Base-by-base conservation (phyloP, 2,797 vertebrate species). In the Eurystomus glaucurus region DNA sequence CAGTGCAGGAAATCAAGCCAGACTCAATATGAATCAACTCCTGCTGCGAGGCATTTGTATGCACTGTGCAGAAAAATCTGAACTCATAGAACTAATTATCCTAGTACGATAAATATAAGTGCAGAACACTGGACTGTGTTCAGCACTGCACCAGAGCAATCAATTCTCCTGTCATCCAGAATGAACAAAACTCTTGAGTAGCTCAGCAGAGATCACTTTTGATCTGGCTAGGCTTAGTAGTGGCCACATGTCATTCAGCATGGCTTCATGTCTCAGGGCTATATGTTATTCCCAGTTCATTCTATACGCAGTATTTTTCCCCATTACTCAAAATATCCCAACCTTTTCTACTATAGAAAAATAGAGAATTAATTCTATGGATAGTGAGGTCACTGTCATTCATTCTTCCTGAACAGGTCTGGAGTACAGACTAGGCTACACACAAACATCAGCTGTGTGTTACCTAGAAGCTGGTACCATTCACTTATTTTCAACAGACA, bases 61-160 rank as follows among this genome's bases (percentile, higher is more conserved):
- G 25, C 17, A 41, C 9, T 39, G 8, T 7, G 29, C 16, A 70
- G 54, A 61, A 93, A 87, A 79, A 90, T 20, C 41, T 33, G 48
- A 79, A 41, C 29, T 37, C 6, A 25, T 2, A 12, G 26, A 74
- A 77, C 17, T 72, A 23, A 64, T 50, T 58, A 52, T 10, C 7
- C 0, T 1, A 14, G 8, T 57, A 33, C 3, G 54, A 9, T 23
- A 79, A 60, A 29, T 39, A 0, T 6, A 84, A 86, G 4, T n/a
- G 35, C 28, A 70, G 20, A 88, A 37, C 31, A 41, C 3, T 23
- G 50, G 14, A 76, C 29, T 6, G 41, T 23, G 11, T 61, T 72
- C 78, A 85, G 43, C 25, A 50, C 35, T 43, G 22, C 31, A 72
- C 2, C 7, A 57, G 43, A 65, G 13, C 17, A 72, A 61, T 43